Percentiles rank a stretch among this genome's conserved stretches.
Conservation (phyloP, 1,140 invertebrate genomes). For the Rhagoletis zephyria region DNA sequence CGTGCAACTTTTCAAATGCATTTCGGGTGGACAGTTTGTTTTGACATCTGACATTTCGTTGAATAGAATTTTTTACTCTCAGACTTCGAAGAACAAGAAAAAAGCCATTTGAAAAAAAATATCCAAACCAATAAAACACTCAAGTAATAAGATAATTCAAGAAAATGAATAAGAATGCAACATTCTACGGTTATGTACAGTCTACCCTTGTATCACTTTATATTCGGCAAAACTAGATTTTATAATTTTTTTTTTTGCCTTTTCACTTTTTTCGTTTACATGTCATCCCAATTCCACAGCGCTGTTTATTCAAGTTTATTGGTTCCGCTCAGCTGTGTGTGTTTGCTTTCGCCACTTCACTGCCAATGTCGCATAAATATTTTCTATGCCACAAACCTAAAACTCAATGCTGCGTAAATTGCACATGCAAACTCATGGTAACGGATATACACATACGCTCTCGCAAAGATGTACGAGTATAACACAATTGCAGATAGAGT, state of each 20-base stretch:
- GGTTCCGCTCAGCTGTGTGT: not conserved
- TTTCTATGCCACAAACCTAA: slow-evolving; percentile 45
- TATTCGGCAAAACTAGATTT: not conserved
- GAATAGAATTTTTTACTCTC: no score
- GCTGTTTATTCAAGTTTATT: slow-evolving; percentile 26
- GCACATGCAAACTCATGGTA: not conserved
- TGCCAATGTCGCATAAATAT: slow-evolving; percentile 48
- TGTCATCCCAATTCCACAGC: not conserved
- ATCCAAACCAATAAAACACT: no score
- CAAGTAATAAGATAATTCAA: no score
- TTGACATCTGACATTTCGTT: no score
- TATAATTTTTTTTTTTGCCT: not conserved
- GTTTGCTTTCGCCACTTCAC: slow-evolving; percentile 24
- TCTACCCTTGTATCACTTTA: no score
- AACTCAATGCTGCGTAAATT: slow-evolving; percentile 42
- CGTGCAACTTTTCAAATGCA: no score
- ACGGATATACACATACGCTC: not conserved
- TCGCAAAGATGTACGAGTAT: not conserved
- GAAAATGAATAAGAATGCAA: no score
- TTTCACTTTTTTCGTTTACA: not conserved
- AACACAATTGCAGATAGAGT: not conserved
- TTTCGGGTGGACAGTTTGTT: no score
- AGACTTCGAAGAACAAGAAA: no score
- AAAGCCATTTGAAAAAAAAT: no score
- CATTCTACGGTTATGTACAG: no score